A percentile compares a stretch with the other conserved stretches of the same genome.
phyloP scores from a whole-genome alignment of 2,888 invertebrate species.

The Theretra japonica region DNA sequence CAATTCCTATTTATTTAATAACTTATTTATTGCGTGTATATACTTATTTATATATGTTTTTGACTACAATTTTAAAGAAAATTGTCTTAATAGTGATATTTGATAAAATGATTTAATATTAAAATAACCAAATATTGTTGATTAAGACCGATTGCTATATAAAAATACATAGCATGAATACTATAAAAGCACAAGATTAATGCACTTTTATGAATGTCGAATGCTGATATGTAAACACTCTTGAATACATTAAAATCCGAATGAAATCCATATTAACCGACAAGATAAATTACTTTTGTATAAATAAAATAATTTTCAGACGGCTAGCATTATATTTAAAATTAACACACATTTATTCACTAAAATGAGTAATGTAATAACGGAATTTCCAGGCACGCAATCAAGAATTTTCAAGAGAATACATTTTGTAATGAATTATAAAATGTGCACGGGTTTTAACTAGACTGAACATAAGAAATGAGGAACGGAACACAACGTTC shows the following conservation, averaged over 20 bases:
- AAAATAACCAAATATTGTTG: background rate
- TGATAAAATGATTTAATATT: too few relatives aligned
- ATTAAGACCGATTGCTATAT: too few relatives aligned
- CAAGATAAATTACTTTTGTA: conserved; percentile 2
- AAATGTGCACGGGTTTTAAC: conserved; percentile 15
- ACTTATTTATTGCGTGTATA: too few relatives aligned
- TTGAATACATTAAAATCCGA: too few relatives aligned
- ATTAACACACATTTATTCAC: background rate
- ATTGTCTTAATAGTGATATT: too few relatives aligned
- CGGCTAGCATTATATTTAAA: conserved; percentile 12
- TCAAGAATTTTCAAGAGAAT: conserved; percentile 11
- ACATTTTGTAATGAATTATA: conserved; percentile 12
- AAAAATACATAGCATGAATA: background rate
- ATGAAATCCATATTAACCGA: background rate
- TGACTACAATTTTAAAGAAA: too few relatives aligned
- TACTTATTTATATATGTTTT: too few relatives aligned
- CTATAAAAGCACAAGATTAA: background rate
- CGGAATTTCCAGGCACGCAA: conserved; percentile 16
- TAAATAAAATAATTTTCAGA: conserved; percentile 10
- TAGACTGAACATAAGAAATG: background rate
- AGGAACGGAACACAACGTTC: too few relatives aligned
- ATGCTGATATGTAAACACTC: background rate
- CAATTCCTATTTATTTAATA: too few relatives aligned
- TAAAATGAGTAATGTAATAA: conserved; percentile 22
- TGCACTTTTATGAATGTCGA: background rate